phyloP scores from a whole-genome alignment of 1,140 invertebrate species.

The Polyergus mexicanus region DNA sequence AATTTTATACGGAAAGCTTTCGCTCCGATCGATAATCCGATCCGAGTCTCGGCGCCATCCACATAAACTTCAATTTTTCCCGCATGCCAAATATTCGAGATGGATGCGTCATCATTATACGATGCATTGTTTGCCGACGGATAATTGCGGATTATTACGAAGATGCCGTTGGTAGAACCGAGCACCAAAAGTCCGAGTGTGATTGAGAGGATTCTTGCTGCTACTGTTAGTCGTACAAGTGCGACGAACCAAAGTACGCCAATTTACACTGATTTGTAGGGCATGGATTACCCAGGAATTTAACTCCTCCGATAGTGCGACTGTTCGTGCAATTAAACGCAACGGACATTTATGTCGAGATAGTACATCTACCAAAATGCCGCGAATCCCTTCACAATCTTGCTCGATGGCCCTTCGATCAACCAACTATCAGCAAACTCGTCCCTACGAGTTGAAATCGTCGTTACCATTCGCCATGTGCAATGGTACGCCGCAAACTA shows the following conservation, averaged over 20 bases:
- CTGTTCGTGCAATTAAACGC: conserved; percentile 44
- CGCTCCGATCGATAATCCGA: background rate
- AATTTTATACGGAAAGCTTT: conserved; percentile 16
- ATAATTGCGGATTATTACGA: conserved; percentile 52
- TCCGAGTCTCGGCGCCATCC: background rate
- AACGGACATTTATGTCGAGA: conserved; percentile 12
- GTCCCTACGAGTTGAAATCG: conserved; percentile 25
- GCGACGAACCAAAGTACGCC: background rate
- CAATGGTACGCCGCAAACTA: conserved; percentile 43
- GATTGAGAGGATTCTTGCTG: background rate
- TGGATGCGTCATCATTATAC: background rate
- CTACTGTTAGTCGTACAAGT: background rate
- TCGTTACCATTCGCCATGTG: conserved; percentile 13
- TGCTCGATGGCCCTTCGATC: conserved; percentile 41
- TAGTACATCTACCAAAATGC: background rate
- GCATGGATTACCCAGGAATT: background rate
- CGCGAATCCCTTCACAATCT: conserved; percentile 29
- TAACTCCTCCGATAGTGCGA: conserved; percentile 4
- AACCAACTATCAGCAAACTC: conserved; percentile 46
- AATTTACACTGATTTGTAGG: background rate
- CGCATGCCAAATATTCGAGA: background rate
- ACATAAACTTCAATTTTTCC: conserved; percentile 32
- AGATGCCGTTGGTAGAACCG: background rate
- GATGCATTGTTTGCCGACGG: conserved; percentile 2
- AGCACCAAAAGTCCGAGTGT: background rate